Base-by-base conservation (phyloP, 2,797 vertebrate species). In the Arnoldichthys spilopterus region DNA sequence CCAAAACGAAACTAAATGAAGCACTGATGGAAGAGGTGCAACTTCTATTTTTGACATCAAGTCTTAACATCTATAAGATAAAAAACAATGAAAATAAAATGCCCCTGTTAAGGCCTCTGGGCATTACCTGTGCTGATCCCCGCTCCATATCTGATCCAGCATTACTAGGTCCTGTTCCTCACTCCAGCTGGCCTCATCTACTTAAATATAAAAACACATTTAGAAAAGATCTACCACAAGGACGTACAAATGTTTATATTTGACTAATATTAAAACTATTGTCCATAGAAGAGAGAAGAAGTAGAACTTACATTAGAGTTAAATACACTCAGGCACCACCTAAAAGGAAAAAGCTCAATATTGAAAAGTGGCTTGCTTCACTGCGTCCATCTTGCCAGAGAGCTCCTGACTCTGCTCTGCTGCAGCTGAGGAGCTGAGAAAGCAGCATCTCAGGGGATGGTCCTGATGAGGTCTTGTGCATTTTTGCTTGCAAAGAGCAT, bases 101-200 rank as follows among this genome's bases (percentile, higher is more conserved):
- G n/a, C n/a, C n/a, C n/a, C n/a, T n/a, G n/a, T n/a, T n/a, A n/a
- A n/a, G n/a, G n/a, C n/a, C n/a, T n/a, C n/a, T n/a, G n/a, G 7
- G 28, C 1, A 74, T 1, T 68, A 98, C 98, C 96, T 98, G 97
- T 73, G 94, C 90, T 4, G 93, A 89, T 0, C 95, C 94, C 97
- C 97, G 88, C 97, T 93, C 97, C 97, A 99, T 0, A 96, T 98
- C 91, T 98, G 97, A 87, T 99, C 97, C 79, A 99, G 91, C 0
- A 96, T 94, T 81, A 97, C 74, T 0, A 96, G 94, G 12, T 95
- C 93, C 87, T 94, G 95, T 61, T 99, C 97, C 0, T 97, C 97
- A 78, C 97, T 98, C 91, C 95, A 93, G 87, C 96, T 98, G 89
- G 99, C 97, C 85, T 98, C 97, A n/a, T 98, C 98, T 99, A 86